Percentiles rank a stretch among this genome's conserved stretches.
phyloP scores from a whole-genome alignment of 2,888 invertebrate genomes.

The Drosophila pegasa region DNA sequence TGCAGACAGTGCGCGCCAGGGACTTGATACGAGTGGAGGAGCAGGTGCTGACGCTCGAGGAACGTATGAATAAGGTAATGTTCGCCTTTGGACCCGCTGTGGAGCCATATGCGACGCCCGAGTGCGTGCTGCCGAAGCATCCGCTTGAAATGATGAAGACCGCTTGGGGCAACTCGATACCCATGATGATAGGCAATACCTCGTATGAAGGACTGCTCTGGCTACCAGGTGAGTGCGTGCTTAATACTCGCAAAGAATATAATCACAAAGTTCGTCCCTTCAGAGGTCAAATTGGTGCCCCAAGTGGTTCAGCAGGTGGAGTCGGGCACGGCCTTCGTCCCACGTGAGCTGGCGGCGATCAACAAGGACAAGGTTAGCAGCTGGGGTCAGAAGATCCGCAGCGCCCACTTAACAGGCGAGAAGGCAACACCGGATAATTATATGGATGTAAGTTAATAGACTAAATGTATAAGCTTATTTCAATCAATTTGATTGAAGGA shows the following conservation, averaged over 20 bases:
- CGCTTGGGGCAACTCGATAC: constrained; percentile 84
- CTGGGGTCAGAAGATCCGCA: constrained; percentile 72
- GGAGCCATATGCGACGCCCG: constrained; percentile 81
- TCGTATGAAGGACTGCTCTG: constrained; percentile 83
- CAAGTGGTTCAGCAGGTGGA: constrained; percentile 66
- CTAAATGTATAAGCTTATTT: not conserved
- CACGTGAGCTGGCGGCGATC: constrained; percentile 72
- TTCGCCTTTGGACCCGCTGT: constrained; percentile 82
- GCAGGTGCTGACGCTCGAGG: constrained; percentile 75
- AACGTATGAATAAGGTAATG: constrained; percentile 67
- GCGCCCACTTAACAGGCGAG: constrained; percentile 73
- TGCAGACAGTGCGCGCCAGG: constrained; percentile 77
- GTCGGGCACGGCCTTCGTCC: constrained; percentile 67
- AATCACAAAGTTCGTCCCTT: not conserved
- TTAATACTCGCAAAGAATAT: no score
- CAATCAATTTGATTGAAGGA: not conserved
- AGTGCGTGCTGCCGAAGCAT: constrained; percentile 82
- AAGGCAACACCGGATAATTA: constrained; percentile 76
- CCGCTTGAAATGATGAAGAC: constrained; percentile 82
- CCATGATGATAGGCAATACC: constrained; percentile 82
- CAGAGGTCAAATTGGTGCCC: constrained; percentile 64
- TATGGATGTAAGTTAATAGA: constrained; percentile 70
- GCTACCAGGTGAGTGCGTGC: constrained; percentile 61
- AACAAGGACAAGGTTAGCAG: constrained; percentile 58
- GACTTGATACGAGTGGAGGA: constrained; percentile 80